These are phyloP conservation scores for Mamestra brassicae DNA, from an alignment of 2,888 invertebrate genomes.

Conservation along the genomic window DNA sequence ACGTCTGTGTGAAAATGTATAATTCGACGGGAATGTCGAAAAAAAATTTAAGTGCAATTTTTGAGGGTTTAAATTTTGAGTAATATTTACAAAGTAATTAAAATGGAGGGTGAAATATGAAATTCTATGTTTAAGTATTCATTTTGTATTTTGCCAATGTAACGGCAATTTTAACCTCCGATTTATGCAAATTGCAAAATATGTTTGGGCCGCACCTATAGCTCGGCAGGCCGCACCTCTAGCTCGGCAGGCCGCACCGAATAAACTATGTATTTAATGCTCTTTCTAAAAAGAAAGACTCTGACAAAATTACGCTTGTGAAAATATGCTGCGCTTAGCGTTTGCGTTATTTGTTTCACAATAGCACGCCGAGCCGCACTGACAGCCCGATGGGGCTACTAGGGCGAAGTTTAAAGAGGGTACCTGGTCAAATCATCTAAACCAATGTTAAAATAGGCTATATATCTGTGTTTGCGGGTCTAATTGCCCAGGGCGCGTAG, in stretches of 20 bases:
- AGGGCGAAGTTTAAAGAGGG: background rate
- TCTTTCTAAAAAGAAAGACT: background rate
- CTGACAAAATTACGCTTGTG: background rate
- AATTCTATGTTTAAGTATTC: constrained; percentile 12
- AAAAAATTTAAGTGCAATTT: constrained; percentile 53
- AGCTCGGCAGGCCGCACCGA: background rate
- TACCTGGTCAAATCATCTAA: background rate
- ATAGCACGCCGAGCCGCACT: background rate
- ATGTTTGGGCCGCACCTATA: background rate
- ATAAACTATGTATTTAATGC: background rate
- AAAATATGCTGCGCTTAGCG: background rate
- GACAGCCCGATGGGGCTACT: background rate
- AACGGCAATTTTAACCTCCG: background rate
- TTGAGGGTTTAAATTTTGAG: constrained; percentile 17
- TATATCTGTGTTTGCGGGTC: background rate
- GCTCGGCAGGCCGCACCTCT: background rate
- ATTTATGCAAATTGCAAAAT: background rate
- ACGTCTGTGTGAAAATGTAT: constrained; percentile 1
- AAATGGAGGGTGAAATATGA: constrained; percentile 11
- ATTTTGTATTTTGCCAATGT: constrained; percentile 6
- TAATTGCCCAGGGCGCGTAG: background rate
- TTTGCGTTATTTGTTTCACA: constrained; percentile 1
- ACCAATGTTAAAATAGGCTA: background rate
- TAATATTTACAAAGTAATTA: constrained; percentile 39
- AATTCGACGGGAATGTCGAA: constrained; percentile 37